phyloP scores from a whole-genome alignment of 2,888 invertebrate species.

The Tholera decimalis region DNA sequence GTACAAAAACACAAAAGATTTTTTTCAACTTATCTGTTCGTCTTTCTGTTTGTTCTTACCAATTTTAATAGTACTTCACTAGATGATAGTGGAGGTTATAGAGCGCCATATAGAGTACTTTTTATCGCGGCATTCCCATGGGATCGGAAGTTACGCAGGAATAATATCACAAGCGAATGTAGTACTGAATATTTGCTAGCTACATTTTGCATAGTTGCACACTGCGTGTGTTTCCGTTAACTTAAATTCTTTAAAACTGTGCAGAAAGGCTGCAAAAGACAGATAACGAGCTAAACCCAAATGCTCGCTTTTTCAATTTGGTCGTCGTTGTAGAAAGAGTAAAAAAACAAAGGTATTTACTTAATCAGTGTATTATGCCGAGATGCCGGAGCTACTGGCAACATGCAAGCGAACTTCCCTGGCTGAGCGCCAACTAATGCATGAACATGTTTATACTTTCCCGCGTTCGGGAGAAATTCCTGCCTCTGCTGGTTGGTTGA shows the following conservation, averaged over 20 bases:
- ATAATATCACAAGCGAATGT: no score
- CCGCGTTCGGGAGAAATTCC: conserved; percentile 62
- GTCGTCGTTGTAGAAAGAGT: conserved; percentile 30
- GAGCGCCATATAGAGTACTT: no score
- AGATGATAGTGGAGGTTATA: no score
- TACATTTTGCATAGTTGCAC: neutral
- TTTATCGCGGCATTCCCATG: no score
- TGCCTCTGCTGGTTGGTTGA: conserved; percentile 43
- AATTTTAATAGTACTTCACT: no score
- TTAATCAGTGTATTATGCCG: conserved; percentile 61
- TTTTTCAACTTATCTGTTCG: no score
- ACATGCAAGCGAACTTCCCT: conserved; percentile 58
- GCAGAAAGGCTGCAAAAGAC: conserved; percentile 49
- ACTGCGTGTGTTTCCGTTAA: neutral
- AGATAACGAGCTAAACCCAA: conserved; percentile 51
- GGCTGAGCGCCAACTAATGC: conserved; percentile 65
- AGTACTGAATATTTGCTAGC: no score
- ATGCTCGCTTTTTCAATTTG: conserved; percentile 55
- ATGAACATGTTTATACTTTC: conserved; percentile 63
- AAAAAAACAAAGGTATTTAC: conserved; percentile 61
- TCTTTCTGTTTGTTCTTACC: no score
- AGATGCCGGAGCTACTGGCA: conserved; percentile 44
- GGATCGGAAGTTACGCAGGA: no score
- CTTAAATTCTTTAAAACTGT: conserved; percentile 21
- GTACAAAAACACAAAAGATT: no score